Conservation (phyloP, 2,113 vertebrate species). For the Corythaeola cristata region DNA sequence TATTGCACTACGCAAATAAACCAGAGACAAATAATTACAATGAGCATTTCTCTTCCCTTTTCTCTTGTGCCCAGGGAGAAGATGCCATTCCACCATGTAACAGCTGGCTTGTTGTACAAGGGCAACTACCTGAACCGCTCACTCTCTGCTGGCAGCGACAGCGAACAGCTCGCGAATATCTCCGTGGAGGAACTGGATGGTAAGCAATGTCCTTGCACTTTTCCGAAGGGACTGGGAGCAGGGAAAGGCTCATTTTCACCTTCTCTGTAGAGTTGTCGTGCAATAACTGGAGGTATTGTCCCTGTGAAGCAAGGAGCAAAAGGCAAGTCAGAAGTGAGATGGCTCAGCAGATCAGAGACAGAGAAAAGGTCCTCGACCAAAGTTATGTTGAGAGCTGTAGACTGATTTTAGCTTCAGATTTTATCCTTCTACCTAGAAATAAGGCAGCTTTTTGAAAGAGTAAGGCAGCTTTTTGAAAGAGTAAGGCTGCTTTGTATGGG, state of each 20-base stretch:
- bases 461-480: neutral
- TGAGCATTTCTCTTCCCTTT: neutral
- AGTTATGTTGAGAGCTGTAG: neutral
- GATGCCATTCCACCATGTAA: conserved; percentile 99
- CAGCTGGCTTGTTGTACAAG: conserved; percentile 96
- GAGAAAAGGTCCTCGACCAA: neutral
- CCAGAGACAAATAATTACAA: neutral
- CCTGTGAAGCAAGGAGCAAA: neutral
- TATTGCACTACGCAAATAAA: neutral
- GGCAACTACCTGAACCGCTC: conserved; percentile 96
- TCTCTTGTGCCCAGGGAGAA: conserved; percentile 82
- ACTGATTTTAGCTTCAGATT: neutral
- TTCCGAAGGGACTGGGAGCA: neutral
- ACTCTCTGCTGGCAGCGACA: conserved; percentile 92
- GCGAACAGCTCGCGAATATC: conserved; percentile 92
- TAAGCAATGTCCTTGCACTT: conserved; percentile 69
- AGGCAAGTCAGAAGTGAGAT: neutral
- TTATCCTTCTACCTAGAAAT: neutral
- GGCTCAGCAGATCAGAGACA: neutral
- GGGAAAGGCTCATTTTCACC: neutral
- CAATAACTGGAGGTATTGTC: rapidly evolving
- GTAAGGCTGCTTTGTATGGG: neutral
- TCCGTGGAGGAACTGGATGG: conserved; percentile 95
- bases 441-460: neutral
- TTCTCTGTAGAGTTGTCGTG: rapidly evolving